Conservation (phyloP, 1,140 invertebrate species). For the Pseudachorutes palmiensis region DNA sequence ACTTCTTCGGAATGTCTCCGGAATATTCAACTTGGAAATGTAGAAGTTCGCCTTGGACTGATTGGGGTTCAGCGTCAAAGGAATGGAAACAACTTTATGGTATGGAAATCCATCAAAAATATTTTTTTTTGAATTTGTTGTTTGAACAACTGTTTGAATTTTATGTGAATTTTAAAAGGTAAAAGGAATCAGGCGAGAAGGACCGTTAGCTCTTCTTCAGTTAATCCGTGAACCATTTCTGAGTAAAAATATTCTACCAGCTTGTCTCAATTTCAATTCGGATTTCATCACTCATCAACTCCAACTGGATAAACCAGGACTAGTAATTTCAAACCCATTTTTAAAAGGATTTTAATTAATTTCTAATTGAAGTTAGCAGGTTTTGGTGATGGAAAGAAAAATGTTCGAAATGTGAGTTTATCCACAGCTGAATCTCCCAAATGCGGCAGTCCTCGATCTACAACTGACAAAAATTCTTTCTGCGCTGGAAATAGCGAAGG, state of each 20-base stretch:
- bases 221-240: background rate
- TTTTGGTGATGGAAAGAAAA: background rate
- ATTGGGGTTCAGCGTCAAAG: too few relatives aligned
- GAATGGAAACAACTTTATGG: background rate
- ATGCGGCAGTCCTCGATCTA: background rate
- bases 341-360: background rate
- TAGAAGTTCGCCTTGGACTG: background rate
- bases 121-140: background rate
- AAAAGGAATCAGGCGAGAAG: background rate
- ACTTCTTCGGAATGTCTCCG: background rate
- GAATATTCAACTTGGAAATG: background rate
- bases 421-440: background rate
- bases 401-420: background rate
- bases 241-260: background rate
- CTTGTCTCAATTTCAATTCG: background rate
- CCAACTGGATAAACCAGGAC: background rate
- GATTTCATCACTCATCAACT: background rate
- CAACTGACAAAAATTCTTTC: background rate
- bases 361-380: background rate
- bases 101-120: background rate
- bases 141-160: background rate
- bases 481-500: background rate
- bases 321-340: background rate
- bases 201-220: background rate
- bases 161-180: background rate